Conservation (phyloP, 2,888 invertebrate genomes). For the Spicauda simplicius region DNA sequence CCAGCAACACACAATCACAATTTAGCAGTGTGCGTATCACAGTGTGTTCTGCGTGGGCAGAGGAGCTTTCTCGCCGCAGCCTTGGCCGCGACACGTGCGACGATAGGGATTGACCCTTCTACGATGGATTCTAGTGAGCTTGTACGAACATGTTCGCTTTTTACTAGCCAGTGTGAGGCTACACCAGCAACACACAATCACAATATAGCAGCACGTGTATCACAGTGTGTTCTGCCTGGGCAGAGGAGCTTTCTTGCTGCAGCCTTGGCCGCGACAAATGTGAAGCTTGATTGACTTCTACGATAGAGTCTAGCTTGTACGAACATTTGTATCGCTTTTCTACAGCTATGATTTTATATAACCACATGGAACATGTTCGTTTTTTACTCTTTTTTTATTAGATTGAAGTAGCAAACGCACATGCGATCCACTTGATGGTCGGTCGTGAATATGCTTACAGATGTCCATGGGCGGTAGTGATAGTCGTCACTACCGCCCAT, state of each 20-base stretch:
- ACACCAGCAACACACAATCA: constrained; percentile 32
- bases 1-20: constrained; percentile 37
- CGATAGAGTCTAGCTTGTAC: constrained; percentile 12
- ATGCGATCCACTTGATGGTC: no score
- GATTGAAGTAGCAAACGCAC: no score
- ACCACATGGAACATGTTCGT: no score
- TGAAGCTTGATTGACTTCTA: constrained; percentile 58
- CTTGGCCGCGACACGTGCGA: constrained; percentile 84
- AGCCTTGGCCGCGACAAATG: constrained; percentile 85
- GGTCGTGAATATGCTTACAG: no score
- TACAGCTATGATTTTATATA: background rate
- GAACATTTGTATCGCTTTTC: background rate
- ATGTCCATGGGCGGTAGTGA: no score
- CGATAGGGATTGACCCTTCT: constrained; percentile 58
- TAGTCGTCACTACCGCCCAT: no score
- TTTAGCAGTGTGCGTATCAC: constrained; percentile 39
- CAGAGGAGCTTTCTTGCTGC: constrained; percentile 77
- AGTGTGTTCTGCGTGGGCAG: constrained; percentile 57
- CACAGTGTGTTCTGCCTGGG: constrained; percentile 54
- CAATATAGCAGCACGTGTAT: constrained; percentile 40
- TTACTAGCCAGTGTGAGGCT: background rate
- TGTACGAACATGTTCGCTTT: no score
- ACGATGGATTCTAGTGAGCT: constrained; percentile 9
- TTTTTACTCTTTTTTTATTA: no score
- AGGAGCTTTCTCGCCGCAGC: constrained; percentile 80